phyloP scores from a whole-genome alignment of 2,888 invertebrate genomes.

The Oligia strigilis region DNA sequence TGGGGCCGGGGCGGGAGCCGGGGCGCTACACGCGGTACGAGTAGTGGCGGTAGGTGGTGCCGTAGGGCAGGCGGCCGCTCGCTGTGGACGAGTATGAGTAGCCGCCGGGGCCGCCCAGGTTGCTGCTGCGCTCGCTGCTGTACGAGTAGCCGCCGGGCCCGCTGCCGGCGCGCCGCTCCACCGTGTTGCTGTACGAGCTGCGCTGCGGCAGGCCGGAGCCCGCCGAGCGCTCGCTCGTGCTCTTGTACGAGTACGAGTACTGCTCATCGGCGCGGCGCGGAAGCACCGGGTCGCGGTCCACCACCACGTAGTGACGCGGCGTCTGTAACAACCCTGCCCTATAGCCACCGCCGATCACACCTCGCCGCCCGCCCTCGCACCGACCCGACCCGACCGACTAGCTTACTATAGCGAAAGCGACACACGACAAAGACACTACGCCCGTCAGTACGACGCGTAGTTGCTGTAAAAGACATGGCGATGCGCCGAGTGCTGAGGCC shows the following conservation, averaged over 20 bases:
- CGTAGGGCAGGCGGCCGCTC: constrained; percentile 95
- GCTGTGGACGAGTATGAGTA: constrained; percentile 95
- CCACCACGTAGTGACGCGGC: constrained; percentile 97
- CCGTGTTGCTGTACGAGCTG: constrained; percentile 92
- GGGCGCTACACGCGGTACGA: constrained; percentile 95
- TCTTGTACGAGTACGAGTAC: constrained; percentile 96
- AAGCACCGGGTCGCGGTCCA: constrained; percentile 93
- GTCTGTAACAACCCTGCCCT: constrained; percentile 93
- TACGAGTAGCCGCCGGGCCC: constrained; percentile 95
- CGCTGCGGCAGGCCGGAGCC: constrained; percentile 91
- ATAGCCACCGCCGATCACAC: constrained; percentile 77
- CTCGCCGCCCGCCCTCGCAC: constrained; percentile 81
- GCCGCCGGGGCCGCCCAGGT: constrained; percentile 94
- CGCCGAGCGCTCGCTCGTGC: constrained; percentile 90
- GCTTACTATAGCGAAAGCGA: constrained; percentile 86
- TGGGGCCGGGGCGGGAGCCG: constrained; percentile 73
- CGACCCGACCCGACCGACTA: constrained; percentile 80
- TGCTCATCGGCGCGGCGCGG: constrained; percentile 94
- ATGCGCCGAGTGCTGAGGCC: constrained; percentile 86
- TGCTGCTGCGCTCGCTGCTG: constrained; percentile 93
- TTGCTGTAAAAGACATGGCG: constrained; percentile 90
- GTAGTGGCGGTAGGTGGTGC: constrained; percentile 95
- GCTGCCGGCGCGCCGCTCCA: constrained; percentile 93
- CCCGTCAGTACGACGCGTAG: constrained; percentile 87
- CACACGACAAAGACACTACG: constrained; percentile 79